Percentiles rank a stretch among this genome's conserved stretches.
phyloP scores from a whole-genome alignment of 2,888 invertebrate species.

The Nowickia ferox region DNA sequence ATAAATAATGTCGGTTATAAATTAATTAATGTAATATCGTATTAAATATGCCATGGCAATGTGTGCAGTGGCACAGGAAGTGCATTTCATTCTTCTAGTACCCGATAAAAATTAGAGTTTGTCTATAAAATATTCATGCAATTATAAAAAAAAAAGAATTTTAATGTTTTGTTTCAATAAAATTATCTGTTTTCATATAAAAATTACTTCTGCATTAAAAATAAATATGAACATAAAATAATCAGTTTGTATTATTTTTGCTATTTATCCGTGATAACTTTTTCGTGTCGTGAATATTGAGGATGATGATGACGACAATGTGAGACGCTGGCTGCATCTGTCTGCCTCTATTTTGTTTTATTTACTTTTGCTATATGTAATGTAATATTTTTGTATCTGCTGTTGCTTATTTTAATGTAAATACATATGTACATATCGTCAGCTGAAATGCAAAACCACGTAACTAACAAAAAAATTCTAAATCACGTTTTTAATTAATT shows the following conservation, averaged over 20 bases:
- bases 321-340: conserved; percentile 16
- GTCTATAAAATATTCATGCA: not conserved
- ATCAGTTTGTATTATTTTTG: not conserved
- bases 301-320: conserved; percentile 13
- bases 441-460: too few species aligned
- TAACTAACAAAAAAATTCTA: too few species aligned
- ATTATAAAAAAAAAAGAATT: too few species aligned
- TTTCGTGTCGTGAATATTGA: conserved; percentile 42
- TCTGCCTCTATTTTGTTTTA: not conserved
- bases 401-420: not conserved
- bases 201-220: conserved; percentile 6
- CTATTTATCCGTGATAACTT: conserved; percentile 40
- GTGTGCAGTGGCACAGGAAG: too few species aligned
- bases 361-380: conserved; percentile 22
- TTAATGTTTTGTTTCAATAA: not conserved
- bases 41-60: too few species aligned
- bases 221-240: conserved; percentile 3
- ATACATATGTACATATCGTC: too few species aligned
- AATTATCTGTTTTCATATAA: not conserved
- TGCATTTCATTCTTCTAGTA: too few species aligned
- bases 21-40: too few species aligned
- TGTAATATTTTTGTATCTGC: conserved; percentile 16
- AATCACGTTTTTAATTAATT: too few species aligned
- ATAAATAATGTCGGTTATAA: too few species aligned
- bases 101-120: too few species aligned